Evolutionary conservation across 2,797 vertebrate species (phyloP).

Genomic region (Falco columbarius): DNA sequence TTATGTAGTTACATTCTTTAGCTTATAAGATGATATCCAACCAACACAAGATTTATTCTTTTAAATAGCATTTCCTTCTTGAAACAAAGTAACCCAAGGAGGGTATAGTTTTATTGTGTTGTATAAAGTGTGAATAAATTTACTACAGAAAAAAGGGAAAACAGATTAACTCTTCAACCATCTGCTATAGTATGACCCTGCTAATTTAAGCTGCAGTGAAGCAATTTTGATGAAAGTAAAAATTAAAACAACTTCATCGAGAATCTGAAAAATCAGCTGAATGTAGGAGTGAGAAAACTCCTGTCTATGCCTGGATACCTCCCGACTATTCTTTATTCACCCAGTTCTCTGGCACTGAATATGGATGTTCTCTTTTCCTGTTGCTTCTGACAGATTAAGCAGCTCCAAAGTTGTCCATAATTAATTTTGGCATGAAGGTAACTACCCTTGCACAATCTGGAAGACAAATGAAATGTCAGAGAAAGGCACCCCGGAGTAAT

Average conservation of each 20-base stretch:
- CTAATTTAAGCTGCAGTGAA: not conserved
- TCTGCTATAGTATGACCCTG: not conserved
- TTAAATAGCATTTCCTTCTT: not conserved
- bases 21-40: not conserved
- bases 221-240: not conserved
- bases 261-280: not conserved
- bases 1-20: not conserved
- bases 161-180: not conserved
- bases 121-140: not conserved
- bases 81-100: not conserved
- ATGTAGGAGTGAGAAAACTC: not conserved
- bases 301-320: not conserved
- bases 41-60: not conserved
- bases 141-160: not conserved
- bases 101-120: not conserved
- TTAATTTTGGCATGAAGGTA: constrained; percentile 43
- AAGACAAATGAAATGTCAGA: constrained; percentile 50
- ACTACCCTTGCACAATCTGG: constrained; percentile 29
- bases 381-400: constrained; percentile 51
- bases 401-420: constrained; percentile 45
- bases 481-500: constrained; percentile 23
- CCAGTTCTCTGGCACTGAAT: not conserved
- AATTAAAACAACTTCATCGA: not conserved
- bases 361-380: not conserved
- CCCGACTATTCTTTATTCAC: not conserved